These are phyloP conservation scores for Sarotherodon lohbergeri DNA, from an alignment of 2,113 vertebrate species.

Conservation along the genomic window DNA sequence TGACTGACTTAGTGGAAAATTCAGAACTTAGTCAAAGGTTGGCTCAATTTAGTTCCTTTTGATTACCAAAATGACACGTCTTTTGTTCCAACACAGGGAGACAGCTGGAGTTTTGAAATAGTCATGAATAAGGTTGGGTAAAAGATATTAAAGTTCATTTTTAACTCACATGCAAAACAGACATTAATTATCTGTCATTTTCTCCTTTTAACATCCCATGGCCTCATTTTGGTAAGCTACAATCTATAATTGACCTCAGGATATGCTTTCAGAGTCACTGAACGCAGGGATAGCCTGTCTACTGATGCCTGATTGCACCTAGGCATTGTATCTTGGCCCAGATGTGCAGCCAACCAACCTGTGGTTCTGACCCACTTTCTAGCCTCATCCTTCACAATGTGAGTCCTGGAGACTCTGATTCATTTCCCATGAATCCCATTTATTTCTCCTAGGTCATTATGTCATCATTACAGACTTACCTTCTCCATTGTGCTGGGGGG, in stretches of 20 bases:
- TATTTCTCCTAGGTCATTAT: constrained; percentile 26
- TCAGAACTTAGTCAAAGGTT: constrained; percentile 25
- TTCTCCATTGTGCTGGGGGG: neutral
- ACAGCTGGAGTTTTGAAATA: neutral
- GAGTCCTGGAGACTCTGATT: constrained; percentile 24
- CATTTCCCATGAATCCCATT: constrained; percentile 38
- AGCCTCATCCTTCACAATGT: constrained; percentile 41
- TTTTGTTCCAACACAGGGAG: neutral
- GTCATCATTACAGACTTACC: constrained; percentile 50
- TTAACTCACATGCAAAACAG: neutral
- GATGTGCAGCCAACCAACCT: constrained; percentile 41
- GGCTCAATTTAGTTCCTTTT: constrained; percentile 13
- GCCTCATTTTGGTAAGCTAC: neutral
- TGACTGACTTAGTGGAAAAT: constrained; percentile 36
- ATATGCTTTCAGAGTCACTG: neutral
- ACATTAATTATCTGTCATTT: neutral
- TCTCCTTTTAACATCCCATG: neutral
- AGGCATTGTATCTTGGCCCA: constrained; percentile 10
- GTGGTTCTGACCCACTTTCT: constrained; percentile 61
- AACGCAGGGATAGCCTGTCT: neutral
- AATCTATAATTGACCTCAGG: constrained; percentile 9
- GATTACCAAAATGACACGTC: neutral
- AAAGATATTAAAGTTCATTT: neutral
- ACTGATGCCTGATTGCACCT: neutral
- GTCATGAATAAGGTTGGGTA: neutral